Evolutionary conservation across 2,888 invertebrate species (phyloP).

Genomic region (Salpingus planirostris): DNA sequence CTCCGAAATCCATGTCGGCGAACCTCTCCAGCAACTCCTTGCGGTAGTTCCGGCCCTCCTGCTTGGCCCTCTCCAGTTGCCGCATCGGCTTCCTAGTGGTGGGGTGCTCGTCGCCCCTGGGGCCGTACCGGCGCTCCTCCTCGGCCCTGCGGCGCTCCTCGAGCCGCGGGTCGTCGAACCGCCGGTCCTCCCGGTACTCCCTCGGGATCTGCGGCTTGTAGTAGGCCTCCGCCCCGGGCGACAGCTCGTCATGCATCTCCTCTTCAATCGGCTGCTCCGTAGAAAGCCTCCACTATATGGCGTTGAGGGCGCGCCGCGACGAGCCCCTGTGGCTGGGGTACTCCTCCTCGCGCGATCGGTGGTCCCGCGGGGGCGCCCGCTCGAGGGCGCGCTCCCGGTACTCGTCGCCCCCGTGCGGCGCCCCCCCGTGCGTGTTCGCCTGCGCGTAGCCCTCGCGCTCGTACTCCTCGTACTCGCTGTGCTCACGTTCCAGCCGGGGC

Average conservation of each 20-base stretch:
- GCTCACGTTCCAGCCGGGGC: conserved; percentile 44
- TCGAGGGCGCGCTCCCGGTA: conserved; percentile 34
- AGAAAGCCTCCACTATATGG: conserved; percentile 56
- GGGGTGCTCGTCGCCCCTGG: conserved; percentile 15
- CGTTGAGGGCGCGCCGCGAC: conserved; percentile 62
- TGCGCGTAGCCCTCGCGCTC: conserved; percentile 30
- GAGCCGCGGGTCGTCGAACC: conserved; percentile 7
- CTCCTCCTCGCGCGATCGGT: conserved; percentile 35
- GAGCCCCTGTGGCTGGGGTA: conserved; percentile 48
- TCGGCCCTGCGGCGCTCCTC: conserved; percentile 15
- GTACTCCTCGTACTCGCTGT: conserved; percentile 48
- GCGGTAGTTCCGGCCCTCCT: conserved; percentile 39
- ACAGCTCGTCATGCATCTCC: conserved; percentile 39
- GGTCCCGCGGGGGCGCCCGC: conserved; percentile 28
- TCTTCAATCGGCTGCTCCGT: conserved; percentile 44
- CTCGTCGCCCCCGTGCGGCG: conserved; percentile 34
- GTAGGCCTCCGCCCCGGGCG: conserved; percentile 30
- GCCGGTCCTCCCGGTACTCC: conserved; percentile 32
- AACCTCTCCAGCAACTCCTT: conserved; percentile 39
- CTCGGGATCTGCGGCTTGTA: conserved; percentile 39
- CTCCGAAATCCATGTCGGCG: conserved; percentile 39
- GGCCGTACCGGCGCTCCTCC: conserved; percentile 14
- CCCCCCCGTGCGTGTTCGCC: conserved; percentile 25
- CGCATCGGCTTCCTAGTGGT: conserved; percentile 10
- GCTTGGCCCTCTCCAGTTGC: conserved; percentile 25